Evolutionary conservation across 2,797 vertebrate genomes (phyloP).

Genomic region (Lemur catta): DNA sequence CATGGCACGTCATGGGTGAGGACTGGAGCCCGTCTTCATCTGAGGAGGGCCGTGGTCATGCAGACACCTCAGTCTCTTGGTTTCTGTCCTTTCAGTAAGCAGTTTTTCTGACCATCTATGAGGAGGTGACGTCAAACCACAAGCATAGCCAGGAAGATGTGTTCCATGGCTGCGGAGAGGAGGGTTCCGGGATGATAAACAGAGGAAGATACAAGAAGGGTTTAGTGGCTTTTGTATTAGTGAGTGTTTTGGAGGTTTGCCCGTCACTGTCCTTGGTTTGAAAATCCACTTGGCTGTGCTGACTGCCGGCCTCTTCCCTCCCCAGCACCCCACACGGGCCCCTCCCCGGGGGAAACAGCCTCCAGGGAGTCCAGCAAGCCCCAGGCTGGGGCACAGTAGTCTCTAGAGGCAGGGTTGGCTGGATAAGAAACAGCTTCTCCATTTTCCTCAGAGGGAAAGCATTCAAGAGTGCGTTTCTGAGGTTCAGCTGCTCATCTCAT

Average conservation of each 20-base stretch:
- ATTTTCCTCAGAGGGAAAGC: conserved; percentile 24
- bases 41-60: neutral
- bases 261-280: neutral
- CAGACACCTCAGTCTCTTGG: neutral
- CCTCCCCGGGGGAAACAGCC: neutral
- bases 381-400: neutral
- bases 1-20: neutral
- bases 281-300: neutral
- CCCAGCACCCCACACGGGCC: fast-evolving
- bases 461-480: conserved; percentile 53
- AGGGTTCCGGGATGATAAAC: neutral
- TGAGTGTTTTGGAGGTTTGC: neutral
- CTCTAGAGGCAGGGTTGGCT: neutral
- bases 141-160: neutral
- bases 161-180: neutral
- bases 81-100: neutral
- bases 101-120: neutral
- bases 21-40: neutral
- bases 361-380: neutral
- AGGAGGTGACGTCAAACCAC: neutral
- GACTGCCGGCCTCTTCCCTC: neutral
- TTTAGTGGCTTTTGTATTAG: neutral
- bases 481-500: conserved; percentile 48
- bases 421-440: conserved; percentile 22
- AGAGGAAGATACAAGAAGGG: neutral